phyloP scores from a whole-genome alignment of 1,140 invertebrate genomes.

The Harpegnathos saltator region DNA sequence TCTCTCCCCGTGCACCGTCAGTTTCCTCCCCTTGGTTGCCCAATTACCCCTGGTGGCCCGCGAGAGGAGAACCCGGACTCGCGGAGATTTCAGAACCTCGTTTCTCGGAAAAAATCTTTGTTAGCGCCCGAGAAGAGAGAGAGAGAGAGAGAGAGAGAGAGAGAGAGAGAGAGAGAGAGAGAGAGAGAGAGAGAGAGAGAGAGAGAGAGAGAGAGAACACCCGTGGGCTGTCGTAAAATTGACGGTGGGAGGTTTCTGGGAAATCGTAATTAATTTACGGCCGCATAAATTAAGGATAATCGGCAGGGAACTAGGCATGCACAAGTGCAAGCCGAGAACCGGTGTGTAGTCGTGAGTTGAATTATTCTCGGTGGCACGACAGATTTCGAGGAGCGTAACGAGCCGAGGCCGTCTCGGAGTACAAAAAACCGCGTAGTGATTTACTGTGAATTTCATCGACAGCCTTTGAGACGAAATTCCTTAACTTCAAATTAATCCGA shows the following conservation, averaged over 20 bases:
- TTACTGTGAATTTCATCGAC: neutral
- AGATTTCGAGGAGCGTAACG: neutral
- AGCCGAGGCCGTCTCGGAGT: neutral
- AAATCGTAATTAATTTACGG: conserved; percentile 59
- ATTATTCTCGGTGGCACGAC: conserved; percentile 3
- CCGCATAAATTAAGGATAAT: conserved; percentile 48
- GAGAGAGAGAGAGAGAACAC: neutral
- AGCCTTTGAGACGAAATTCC: neutral
- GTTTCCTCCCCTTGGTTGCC: conserved; percentile 63
- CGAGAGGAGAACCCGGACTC: conserved; percentile 38
- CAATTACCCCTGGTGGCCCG: conserved; percentile 68
- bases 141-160: neutral
- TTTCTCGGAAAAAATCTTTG: conserved; percentile 66
- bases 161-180: neutral
- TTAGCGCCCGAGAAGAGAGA: conserved; percentile 39
- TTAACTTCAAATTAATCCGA: neutral
- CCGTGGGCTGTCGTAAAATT: conserved; percentile 42
- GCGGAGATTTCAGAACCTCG: conserved; percentile 59
- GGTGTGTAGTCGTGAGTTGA: conserved; percentile 12
- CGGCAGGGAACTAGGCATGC: conserved; percentile 25
- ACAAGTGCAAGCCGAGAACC: neutral
- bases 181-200: conserved; percentile 10
- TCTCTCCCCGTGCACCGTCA: conserved; percentile 53
- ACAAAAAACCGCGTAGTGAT: neutral
- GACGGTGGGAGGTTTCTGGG: conserved; percentile 58